A percentile compares a stretch with the other conserved stretches of the same genome.
These are phyloP conservation scores for Pelecanoides urinatrix DNA, from an alignment of 2,113 vertebrate genomes.

Conservation along the genomic window DNA sequence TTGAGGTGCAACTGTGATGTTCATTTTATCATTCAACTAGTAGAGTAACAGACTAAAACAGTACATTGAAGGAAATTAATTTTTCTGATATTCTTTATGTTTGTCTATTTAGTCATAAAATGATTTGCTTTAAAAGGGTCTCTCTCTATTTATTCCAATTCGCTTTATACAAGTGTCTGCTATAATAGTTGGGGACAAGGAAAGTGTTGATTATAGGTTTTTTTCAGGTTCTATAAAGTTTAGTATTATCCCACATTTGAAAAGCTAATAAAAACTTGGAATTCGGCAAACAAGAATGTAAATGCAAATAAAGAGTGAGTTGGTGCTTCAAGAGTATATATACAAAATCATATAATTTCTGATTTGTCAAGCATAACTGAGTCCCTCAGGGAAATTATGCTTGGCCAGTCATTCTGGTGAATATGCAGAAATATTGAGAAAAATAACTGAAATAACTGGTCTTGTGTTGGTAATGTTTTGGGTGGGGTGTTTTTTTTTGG, in stretches of 20 bases:
- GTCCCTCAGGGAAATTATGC: not conserved
- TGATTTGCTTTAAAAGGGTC: not conserved
- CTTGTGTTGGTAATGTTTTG: not conserved
- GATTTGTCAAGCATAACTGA: not conserved
- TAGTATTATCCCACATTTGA: not conserved
- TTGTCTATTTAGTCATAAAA: not conserved
- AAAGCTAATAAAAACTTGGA: not conserved
- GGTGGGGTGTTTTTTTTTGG: not conserved
- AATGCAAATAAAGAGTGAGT: not conserved
- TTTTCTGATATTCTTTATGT: not conserved
- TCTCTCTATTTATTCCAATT: not conserved
- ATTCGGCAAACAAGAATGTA: not conserved
- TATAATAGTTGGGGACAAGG: not conserved
- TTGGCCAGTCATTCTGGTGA: not conserved
- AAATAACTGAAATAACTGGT: not conserved
- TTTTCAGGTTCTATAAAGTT: not conserved
- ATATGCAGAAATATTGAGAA: not conserved
- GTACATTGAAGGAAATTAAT: not conserved
- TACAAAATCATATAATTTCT: not conserved
- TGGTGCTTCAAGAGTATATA: not conserved
- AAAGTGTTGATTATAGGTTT: not conserved
- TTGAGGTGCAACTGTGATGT: not conserved
- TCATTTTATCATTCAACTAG: not conserved
- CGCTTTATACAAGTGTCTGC: not conserved
- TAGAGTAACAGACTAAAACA: not conserved